Evolutionary conservation across 1,140 invertebrate species (phyloP), one percentile per base, ranked within the genome.

Genomic region (Drosophila athabasca): DNA sequence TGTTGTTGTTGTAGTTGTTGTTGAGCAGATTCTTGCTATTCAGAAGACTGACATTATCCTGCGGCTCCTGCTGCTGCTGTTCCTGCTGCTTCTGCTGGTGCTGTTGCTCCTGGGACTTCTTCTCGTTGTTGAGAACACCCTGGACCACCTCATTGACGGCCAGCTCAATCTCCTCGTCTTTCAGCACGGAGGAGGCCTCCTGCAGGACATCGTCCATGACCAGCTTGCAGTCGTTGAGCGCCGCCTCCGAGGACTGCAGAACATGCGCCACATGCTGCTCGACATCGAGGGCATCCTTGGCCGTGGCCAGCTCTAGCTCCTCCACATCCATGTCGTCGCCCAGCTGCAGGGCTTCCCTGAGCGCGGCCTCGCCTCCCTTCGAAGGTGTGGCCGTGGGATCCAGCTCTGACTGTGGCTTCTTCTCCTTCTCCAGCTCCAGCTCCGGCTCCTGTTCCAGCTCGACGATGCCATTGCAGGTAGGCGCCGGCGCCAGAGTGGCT

Each of bases 181-280:
- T 93, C 8, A 93, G 90, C 57, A 93, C 92, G 2, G 91, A 92
- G n/a, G 93, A 92, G 60, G 92, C 92, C 83, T 92, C 92, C 15
- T 90, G 79, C 39, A 90, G 15, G 1, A 61, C 72, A 54, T 91
- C 90, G 44, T 92, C 91, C 5, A 85, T 79, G 5, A 68, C 66
- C 64, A 89, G 55, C 64, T 91, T 91, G 67, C 92, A 92, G 31
- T 93, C 87, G 39, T 93, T 91, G 11, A 95, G 62, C 3, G 93
- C 91, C 72, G 94, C 94, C 55, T 95, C 94, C 8, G 93, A 94
- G 66, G 93, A 93, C 17, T 93, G 90, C 7, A 94, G 81, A 57
- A 94, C 94, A 59, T 94, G 93, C 58, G 93, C 92, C 61, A 95
- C 93, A 70, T 94, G 94, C 48, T 94, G 93, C 69, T 94, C 92